phyloP scores from a whole-genome alignment of 2,888 invertebrate species.

The Ditula angustiorana region DNA sequence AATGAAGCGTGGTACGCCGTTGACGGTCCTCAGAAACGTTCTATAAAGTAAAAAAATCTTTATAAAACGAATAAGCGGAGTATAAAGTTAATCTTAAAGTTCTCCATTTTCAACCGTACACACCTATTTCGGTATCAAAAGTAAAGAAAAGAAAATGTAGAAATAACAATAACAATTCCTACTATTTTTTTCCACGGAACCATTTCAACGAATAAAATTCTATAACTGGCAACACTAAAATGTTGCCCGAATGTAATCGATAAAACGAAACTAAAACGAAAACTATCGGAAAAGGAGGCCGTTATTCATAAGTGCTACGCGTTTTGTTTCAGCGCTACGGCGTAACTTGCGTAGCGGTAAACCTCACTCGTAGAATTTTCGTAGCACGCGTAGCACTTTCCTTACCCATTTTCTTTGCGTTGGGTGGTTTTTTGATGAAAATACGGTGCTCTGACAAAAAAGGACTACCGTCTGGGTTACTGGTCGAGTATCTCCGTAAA shows the following conservation, averaged over 20 bases:
- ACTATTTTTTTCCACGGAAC: no score
- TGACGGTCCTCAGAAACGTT: no score
- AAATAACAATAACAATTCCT: no score
- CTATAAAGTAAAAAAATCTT: no score
- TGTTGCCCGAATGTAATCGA: constrained; percentile 16
- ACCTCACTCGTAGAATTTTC: not conserved
- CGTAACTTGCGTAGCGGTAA: constrained; percentile 20
- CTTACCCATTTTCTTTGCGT: constrained; percentile 32
- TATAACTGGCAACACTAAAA: constrained; percentile 16
- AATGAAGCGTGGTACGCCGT: no score
- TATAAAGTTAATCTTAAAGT: no score
- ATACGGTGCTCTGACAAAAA: not conserved
- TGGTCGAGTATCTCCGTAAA: no score
- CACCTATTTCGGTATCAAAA: no score
- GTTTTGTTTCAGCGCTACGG: constrained; percentile 35
- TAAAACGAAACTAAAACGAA: constrained; percentile 31
- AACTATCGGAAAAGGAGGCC: constrained; percentile 35
- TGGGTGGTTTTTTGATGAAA: constrained; percentile 40
- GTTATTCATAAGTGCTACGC: constrained; percentile 29
- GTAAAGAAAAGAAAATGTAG: no score
- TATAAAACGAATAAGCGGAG: no score
- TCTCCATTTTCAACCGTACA: no score
- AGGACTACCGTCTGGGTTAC: no score
- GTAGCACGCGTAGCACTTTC: not conserved
- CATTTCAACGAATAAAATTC: not conserved